phyloP scores from a whole-genome alignment of 2,113 vertebrate species.

The Pterophyllum scalare region DNA sequence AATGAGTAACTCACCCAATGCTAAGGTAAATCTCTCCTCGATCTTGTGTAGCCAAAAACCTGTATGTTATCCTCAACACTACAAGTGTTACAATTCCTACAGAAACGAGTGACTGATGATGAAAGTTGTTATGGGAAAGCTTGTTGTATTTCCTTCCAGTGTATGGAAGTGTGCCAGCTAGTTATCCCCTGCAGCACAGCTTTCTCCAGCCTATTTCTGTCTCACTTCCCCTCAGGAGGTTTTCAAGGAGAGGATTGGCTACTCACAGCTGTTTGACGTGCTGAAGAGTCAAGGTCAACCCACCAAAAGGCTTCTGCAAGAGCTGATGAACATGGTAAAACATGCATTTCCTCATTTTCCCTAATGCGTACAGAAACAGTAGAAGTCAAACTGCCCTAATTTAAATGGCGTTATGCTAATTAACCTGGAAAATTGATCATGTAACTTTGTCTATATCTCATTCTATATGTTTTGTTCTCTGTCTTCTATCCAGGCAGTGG shows the following conservation, averaged over 20 bases:
- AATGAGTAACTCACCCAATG: slow-evolving; percentile 93
- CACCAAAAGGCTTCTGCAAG: slow-evolving; percentile 90
- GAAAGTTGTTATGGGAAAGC: slow-evolving; percentile 26
- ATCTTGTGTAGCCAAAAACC: background rate
- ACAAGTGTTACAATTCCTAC: background rate
- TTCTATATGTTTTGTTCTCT: background rate
- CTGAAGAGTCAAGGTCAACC: slow-evolving; percentile 93
- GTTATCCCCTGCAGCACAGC: slow-evolving; percentile 37
- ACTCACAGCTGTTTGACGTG: slow-evolving; percentile 91
- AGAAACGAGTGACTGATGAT: background rate
- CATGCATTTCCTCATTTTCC: slow-evolving; percentile 26
- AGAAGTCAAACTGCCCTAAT: slow-evolving; percentile 13
- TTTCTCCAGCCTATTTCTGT: slow-evolving; percentile 66
- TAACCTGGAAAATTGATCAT: background rate
- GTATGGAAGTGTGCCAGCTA: slow-evolving; percentile 60
- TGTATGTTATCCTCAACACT: background rate
- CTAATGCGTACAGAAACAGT: background rate
- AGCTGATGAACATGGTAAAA: slow-evolving; percentile 96
- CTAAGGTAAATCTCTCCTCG: slow-evolving; percentile 86
- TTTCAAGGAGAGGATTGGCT: slow-evolving; percentile 97
- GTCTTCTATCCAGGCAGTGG: slow-evolving; percentile 85
- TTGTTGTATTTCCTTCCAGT: slow-evolving; percentile 36
- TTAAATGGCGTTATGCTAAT: slow-evolving; percentile 15
- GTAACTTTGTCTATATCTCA: background rate
- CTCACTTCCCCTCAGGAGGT: slow-evolving; percentile 85